Evolutionary conservation across 2,888 invertebrate genomes (phyloP).

Genomic region (Mesorhabditis belari): DNA sequence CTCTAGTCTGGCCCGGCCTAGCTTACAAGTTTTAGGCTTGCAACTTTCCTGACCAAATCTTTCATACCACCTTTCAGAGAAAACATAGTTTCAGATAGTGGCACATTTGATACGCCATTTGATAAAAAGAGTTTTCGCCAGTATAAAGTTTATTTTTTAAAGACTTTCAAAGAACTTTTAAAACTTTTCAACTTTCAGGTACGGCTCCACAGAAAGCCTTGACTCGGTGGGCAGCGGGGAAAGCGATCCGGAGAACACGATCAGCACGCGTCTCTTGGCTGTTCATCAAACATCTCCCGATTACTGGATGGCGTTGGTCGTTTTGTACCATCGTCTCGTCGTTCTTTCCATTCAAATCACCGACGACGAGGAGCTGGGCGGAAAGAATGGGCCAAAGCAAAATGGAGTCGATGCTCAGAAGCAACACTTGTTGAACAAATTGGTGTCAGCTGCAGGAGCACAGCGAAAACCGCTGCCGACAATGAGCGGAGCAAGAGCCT

Average conservation of each 20-base stretch:
- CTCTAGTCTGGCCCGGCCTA: too few species aligned
- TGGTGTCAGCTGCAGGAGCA: conserved; percentile 28
- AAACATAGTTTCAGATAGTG: too few species aligned
- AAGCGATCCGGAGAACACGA: conserved; percentile 39
- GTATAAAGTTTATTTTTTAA: too few species aligned
- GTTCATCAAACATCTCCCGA: conserved; percentile 41
- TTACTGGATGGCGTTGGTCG: conserved; percentile 65
- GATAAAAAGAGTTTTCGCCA: too few species aligned
- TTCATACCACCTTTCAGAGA: too few species aligned
- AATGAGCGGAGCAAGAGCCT: conserved; percentile 68
- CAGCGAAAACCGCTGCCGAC: conserved; percentile 57
- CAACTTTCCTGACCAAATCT: too few species aligned
- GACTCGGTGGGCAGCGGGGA: conserved; percentile 31
- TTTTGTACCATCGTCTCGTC: conserved; percentile 63
- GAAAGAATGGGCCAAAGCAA: conserved; percentile 8
- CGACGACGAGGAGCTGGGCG: conserved; percentile 41
- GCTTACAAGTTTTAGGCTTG: too few species aligned
- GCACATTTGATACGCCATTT: too few species aligned
- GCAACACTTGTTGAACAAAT: conserved; percentile 23
- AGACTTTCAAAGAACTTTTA: too few species aligned
- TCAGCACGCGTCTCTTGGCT: conserved; percentile 45
- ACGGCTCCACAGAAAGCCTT: conserved; percentile 28
- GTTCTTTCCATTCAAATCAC: conserved; percentile 57
- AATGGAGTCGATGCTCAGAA: conserved; percentile 16
- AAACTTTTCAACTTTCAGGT: too few species aligned